Conservation (phyloP, 2,888 invertebrate genomes). For the Lasioglossum figueresi region DNA sequence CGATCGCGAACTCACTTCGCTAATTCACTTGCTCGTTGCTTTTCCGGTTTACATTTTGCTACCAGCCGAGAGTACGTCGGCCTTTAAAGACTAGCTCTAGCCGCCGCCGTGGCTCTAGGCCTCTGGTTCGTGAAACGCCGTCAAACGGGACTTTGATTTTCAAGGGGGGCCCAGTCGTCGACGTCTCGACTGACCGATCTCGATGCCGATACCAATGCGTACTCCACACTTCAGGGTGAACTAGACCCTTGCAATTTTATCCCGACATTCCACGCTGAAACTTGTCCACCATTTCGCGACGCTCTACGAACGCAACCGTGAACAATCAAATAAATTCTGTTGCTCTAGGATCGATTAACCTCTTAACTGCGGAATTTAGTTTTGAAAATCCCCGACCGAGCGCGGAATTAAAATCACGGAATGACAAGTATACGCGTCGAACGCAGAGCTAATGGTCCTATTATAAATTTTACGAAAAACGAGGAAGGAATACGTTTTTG, state of each 20-base stretch:
- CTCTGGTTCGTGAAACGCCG: conserved; percentile 25
- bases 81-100: conserved; percentile 61
- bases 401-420: too few species aligned
- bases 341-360: too few species aligned
- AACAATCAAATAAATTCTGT: too few species aligned
- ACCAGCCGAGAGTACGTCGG: conserved; percentile 69
- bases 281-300: too few species aligned
- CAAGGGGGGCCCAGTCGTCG: background rate
- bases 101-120: conserved; percentile 12
- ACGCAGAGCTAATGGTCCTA: too few species aligned
- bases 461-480: too few species aligned
- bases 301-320: too few species aligned
- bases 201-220: background rate
- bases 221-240: background rate
- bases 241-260: background rate
- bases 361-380: too few species aligned
- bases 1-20: conserved; percentile 76
- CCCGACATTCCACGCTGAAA: background rate
- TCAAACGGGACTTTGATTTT: conserved; percentile 57
- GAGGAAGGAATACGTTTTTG: too few species aligned
- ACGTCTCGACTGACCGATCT: background rate
- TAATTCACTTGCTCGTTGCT: conserved; percentile 79
- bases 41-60: conserved; percentile 80
- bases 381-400: too few species aligned
- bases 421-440: too few species aligned